Conservation (phyloP, 2,888 invertebrate species). For the Halocaridina rubra region DNA sequence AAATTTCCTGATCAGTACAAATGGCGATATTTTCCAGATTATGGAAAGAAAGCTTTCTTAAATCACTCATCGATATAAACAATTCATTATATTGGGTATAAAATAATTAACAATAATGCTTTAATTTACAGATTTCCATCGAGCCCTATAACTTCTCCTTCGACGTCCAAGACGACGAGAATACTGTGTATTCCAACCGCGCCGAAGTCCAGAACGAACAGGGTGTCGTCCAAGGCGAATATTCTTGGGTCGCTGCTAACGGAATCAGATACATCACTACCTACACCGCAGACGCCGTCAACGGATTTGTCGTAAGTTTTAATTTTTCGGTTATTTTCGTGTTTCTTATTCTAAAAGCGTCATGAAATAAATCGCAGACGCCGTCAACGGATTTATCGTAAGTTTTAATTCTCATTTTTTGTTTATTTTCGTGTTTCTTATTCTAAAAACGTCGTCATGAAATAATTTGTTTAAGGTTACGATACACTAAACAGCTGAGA, state of each 20-base stretch:
- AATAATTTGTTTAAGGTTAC: not conserved
- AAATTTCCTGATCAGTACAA: not conserved
- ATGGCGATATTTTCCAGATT: not conserved
- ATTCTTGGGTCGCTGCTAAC: conserved; percentile 57
- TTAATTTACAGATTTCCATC: conserved; percentile 33
- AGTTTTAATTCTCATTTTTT: not conserved
- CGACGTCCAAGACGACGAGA: conserved; percentile 55
- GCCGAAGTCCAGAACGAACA: conserved; percentile 58
- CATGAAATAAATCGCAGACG: too few species aligned
- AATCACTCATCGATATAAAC: too few species aligned
- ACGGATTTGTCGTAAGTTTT: conserved; percentile 51
- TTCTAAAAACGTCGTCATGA: not conserved
- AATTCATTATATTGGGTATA: too few species aligned
- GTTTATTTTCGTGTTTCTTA: not conserved
- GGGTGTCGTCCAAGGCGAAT: conserved; percentile 53
- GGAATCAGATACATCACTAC: conserved; percentile 52
- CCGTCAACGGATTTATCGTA: too few species aligned
- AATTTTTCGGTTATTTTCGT: not conserved
- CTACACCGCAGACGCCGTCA: conserved; percentile 55
- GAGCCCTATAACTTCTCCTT: conserved; percentile 60
- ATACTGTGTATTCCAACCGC: conserved; percentile 59
- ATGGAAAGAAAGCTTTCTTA: not conserved
- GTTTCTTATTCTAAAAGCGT: too few species aligned
- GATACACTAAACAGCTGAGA: not conserved
- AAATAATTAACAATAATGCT: too few species aligned